Conservation (phyloP, 2,113 vertebrate genomes). For the Nematolebias whitei region DNA sequence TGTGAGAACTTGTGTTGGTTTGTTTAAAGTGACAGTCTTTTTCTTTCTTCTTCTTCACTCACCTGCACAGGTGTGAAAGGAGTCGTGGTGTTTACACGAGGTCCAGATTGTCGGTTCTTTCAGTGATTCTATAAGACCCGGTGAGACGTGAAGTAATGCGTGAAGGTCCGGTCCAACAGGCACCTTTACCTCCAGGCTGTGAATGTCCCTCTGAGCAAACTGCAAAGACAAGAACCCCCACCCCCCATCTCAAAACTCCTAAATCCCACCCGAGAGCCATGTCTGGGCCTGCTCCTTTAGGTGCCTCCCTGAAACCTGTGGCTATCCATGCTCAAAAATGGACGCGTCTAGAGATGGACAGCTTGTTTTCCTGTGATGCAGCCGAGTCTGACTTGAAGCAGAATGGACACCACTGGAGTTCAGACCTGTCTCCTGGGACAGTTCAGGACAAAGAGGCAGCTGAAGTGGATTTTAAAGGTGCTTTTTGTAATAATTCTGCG, state of each 20-base stretch:
- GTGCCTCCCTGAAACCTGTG: neutral
- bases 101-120: slow-evolving; percentile 9
- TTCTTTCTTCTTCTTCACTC: slow-evolving; percentile 7
- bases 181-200: slow-evolving; percentile 25
- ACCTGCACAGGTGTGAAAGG: slow-evolving; percentile 20
- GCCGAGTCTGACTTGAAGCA: neutral
- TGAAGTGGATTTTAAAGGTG: neutral
- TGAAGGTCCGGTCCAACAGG: slow-evolving; percentile 29
- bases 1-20: slow-evolving; percentile 19
- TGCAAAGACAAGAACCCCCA: slow-evolving; percentile 34
- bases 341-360: slow-evolving; percentile 23
- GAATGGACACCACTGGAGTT: slow-evolving; percentile 22
- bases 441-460: slow-evolving; percentile 11
- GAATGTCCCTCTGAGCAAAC: slow-evolving; percentile 24
- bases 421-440: slow-evolving; percentile 16
- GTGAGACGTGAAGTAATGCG: slow-evolving; percentile 27
- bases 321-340: slow-evolving; percentile 7
- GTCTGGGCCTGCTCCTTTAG: slow-evolving; percentile 50
- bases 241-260: too few relatives aligned
- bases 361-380: slow-evolving; percentile 4
- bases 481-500: neutral
- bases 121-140: neutral
- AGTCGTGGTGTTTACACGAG: neutral
- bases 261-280: slow-evolving; percentile 10
- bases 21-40: slow-evolving; percentile 3